Conservation (phyloP, 2,888 invertebrate species). For the Eilema griseolum region DNA sequence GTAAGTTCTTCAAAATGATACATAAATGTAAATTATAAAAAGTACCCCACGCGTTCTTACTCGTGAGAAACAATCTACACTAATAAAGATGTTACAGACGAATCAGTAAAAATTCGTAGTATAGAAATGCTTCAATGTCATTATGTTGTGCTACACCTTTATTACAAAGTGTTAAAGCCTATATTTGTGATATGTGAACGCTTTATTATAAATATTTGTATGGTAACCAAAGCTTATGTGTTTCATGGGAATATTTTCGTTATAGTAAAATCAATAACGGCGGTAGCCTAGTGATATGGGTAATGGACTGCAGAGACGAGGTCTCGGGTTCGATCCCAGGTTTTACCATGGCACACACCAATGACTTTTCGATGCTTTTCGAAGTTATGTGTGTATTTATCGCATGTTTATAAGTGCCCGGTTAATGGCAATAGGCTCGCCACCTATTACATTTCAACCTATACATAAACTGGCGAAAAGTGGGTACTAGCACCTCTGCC, state of each 20-base stretch:
- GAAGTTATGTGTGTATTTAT: too few species aligned
- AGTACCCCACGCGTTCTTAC: conserved; percentile 38
- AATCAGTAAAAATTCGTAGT: conserved; percentile 56
- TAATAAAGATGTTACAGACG: conserved; percentile 77
- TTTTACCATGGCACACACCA: too few species aligned
- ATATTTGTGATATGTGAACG: conserved; percentile 38
- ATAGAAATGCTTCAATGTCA: conserved; percentile 55
- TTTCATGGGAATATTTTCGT: conserved; percentile 2
- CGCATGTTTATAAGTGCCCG: too few species aligned
- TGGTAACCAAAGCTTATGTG: conserved; percentile 7
- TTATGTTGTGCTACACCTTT: conserved; percentile 46
- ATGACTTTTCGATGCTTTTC: too few species aligned
- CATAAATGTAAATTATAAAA: conserved; percentile 20
- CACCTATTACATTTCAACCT: too few species aligned
- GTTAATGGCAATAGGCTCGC: too few species aligned
- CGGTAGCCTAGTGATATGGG: too few species aligned
- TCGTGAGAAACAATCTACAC: conserved; percentile 79
- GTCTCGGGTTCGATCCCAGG: too few species aligned
- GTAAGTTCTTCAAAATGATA: conserved; percentile 21
- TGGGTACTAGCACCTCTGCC: too few species aligned
- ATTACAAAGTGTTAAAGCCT: conserved; percentile 45
- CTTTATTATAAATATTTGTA: conserved; percentile 28
- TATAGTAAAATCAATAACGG: not conserved
- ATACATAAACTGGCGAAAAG: too few species aligned
- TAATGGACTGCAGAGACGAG: too few species aligned